Conservation (phyloP, 2,888 invertebrate genomes). For the Meghimatium bilineatum region DNA sequence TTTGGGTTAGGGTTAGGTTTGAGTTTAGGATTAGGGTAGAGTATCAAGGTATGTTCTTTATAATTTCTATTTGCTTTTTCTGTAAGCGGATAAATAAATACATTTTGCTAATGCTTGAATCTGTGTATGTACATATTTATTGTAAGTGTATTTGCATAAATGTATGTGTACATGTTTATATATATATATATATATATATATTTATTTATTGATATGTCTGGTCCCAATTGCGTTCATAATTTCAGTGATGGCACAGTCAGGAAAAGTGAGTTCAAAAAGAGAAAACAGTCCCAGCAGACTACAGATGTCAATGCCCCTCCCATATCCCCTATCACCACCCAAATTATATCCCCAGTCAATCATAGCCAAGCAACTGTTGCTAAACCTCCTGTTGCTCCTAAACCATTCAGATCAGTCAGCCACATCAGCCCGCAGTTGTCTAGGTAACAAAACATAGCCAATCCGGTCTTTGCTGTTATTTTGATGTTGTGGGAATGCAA, state of each 20-base stretch:
- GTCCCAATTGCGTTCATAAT: background rate
- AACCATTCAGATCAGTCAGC: conserved; percentile 19
- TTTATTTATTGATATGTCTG: background rate
- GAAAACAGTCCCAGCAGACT: conserved; percentile 60
- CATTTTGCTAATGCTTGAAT: too few relatives aligned
- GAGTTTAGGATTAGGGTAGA: too few relatives aligned
- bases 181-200: too few relatives aligned
- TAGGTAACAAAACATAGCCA: conserved; percentile 28
- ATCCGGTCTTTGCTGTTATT: conserved; percentile 22
- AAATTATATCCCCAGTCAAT: background rate
- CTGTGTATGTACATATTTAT: too few relatives aligned
- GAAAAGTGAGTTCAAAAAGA: conserved; percentile 72
- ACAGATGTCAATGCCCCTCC: conserved; percentile 51
- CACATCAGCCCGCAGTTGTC: conserved; percentile 35
- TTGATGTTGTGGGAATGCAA: conserved; percentile 11
- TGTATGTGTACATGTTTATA: too few relatives aligned
- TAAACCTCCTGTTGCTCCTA: conserved; percentile 38
- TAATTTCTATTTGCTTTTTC: too few relatives aligned
- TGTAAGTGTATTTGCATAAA: too few relatives aligned
- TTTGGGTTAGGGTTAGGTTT: too few relatives aligned
- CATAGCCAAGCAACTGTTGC: background rate
- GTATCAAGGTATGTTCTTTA: too few relatives aligned
- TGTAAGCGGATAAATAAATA: too few relatives aligned
- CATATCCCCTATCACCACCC: conserved; percentile 32
- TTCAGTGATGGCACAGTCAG: conserved; percentile 73